These are phyloP conservation scores for Synanthedon formicaeformis DNA, from an alignment of 2,888 invertebrate genomes.

Conservation along the genomic window DNA sequence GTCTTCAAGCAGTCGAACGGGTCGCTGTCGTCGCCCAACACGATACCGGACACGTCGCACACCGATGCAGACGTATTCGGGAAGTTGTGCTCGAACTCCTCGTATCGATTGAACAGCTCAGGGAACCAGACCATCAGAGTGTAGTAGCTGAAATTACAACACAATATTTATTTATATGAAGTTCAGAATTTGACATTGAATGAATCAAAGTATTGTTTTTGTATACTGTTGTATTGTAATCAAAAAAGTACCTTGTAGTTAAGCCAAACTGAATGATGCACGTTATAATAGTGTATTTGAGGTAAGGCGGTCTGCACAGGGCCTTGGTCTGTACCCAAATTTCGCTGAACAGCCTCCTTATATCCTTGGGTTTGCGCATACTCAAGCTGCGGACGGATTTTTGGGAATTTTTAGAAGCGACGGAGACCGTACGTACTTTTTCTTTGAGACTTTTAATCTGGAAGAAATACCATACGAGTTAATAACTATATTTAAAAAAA, in stretches of 20 bases:
- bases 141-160: slow-evolving; percentile 77
- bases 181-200: too few relatives aligned
- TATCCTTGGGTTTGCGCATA: slow-evolving; percentile 78
- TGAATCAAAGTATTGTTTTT: too few relatives aligned
- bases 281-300: slow-evolving; percentile 80
- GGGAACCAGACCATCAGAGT: slow-evolving; percentile 95
- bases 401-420: slow-evolving; percentile 73
- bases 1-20: slow-evolving; percentile 73
- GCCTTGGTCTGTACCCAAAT: slow-evolving; percentile 82
- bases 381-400: slow-evolving; percentile 77
- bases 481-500: background rate
- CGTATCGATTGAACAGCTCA: slow-evolving; percentile 86
- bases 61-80: slow-evolving; percentile 79
- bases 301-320: slow-evolving; percentile 79
- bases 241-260: slow-evolving; percentile 73
- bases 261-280: slow-evolving; percentile 87
- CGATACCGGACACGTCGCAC: slow-evolving; percentile 80
- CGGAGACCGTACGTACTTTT: slow-evolving; percentile 74
- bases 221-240: too few relatives aligned
- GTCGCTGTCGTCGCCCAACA: slow-evolving; percentile 54
- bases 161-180: too few relatives aligned
- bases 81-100: slow-evolving; percentile 76
- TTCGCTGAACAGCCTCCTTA: slow-evolving; percentile 76
- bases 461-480: slow-evolving; percentile 5
- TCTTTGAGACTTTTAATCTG: slow-evolving; percentile 80